Base-by-base conservation (phyloP, 2,888 invertebrate species). In the Alloplasta piceator region DNA sequence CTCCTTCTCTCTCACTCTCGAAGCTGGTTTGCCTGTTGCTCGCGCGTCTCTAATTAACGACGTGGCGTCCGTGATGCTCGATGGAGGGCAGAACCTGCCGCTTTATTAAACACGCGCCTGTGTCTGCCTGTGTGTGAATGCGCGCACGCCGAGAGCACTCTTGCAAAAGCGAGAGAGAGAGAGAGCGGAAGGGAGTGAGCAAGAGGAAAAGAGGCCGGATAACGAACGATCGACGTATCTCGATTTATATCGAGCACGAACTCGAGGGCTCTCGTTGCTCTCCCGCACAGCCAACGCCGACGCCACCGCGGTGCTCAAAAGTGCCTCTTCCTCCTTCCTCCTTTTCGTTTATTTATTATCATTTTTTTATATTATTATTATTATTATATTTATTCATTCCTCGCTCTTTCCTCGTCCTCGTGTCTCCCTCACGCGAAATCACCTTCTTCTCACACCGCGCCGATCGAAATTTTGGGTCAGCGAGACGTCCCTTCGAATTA, bases 41-140 rank as follows among this genome's bases (percentile, higher is more conserved):
- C 82, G 80, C 84, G 84, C 84, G 74, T 68, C 82, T 85, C 84
- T 88, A 88, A 88, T 88, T 88, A 88, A 88, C 87, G 87, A 87
- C 88, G 86, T 82, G 85, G 82, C 83, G 81, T 81, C 81, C 79
- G 60, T 6, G 52, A 74, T 26, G 74, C 71, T 61, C 43, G 58
- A 78, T 61, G 61, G 63, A 77, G 78, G 80, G 80, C 66, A 71
- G 26, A 75, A 80, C 70, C 79, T 72, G 83, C 72, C 77, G 68
- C 75, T 26, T 26, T 26, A 70, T 60, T 58, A 60, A 66, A 71
- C 74, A 26, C 26, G 26, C 26, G 26, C 26, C 26, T 26, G 26
- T 72, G 52, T 55, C 72, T 55, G 72, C 61, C 61, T 78, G 81
- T 71, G 16, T 12, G 26, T 26, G 26, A 26, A 26, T 52, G 52